Base-by-base conservation (phyloP, 2,113 vertebrate species). In the Bos javanicus region DNA sequence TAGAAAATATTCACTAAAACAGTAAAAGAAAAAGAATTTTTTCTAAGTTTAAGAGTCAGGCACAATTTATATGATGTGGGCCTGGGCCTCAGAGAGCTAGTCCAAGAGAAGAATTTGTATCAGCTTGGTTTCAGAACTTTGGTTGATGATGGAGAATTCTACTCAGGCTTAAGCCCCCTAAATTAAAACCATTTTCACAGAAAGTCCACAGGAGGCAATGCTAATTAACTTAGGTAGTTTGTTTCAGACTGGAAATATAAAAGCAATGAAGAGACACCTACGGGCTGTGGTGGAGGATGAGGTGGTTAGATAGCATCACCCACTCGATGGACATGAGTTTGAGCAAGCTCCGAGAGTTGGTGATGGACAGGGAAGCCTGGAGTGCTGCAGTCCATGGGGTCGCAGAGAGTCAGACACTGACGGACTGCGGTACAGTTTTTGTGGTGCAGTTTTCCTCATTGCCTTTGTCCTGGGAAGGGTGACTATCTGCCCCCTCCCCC, bases 201-300 rank as follows among this genome's bases (percentile, higher is more conserved):
- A 54, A 82, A 95, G 23, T 7, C 46, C 36, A 26, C 6, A 30
- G 52, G 30, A 91, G 46, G 7, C 17, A 59, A 48, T 25, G 6
- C 4, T 59, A 87, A 84, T 12, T 1, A 7, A 43, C 7, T 13
- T 23, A 16, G 25, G 16, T 59, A 87, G 94, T 67, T 97, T 39
- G 23, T 11, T 50, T 97, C 52, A 91, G 59, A n/a, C 54, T 71
- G 39, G 74, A 71, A 95, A 80, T 50, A 67, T 23, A 62, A 90
- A 93, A 60, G 82, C 56, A 62, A 28, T 23, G 80, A 82, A 81
- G 74, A 87, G 11, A 76, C 23, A 9, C 10, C 33, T 33, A 8
- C 1, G 30, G 46, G 5, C 52, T n/a, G 36, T 56, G 21, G 67
- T 74, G 21, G 21, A 74, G 67, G 67, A 39, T 39, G 5, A 39